These are phyloP conservation scores for Lanistes nyassanus DNA, from an alignment of 1,140 invertebrate genomes.

Conservation along the genomic window DNA sequence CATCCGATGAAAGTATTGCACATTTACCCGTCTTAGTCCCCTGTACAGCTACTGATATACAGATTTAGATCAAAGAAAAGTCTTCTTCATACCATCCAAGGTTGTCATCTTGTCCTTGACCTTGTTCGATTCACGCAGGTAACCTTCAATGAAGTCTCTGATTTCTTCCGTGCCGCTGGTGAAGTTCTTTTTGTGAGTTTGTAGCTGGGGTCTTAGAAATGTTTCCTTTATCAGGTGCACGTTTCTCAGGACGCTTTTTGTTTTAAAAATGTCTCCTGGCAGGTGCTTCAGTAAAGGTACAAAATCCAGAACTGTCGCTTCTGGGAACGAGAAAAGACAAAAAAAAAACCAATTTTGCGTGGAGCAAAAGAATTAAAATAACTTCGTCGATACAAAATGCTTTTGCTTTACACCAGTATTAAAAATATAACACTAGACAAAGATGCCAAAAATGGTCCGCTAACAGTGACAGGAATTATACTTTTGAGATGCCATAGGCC, in stretches of 20 bases:
- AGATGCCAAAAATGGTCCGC: no score
- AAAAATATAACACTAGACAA: no score
- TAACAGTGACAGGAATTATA: no score
- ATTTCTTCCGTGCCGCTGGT: conserved; percentile 12
- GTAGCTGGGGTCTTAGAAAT: background rate
- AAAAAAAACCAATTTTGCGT: no score
- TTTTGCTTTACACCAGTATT: no score
- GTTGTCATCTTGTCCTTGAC: conserved; percentile 6
- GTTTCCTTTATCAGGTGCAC: background rate
- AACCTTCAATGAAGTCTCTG: conserved; percentile 38
- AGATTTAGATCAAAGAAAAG: no score
- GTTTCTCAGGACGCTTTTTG: conserved; percentile 27
- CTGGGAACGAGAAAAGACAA: background rate
- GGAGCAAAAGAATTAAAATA: no score
- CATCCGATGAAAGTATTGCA: no score
- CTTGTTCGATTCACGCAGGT: conserved; percentile 26
- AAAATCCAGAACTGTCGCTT: conserved; percentile 21
- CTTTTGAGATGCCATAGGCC: no score
- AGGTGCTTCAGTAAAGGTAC: conserved; percentile 34
- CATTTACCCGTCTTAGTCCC: no score
- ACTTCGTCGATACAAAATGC: no score
- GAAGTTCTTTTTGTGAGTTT: background rate
- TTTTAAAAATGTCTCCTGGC: conserved; percentile 31
- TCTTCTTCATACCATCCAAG: background rate
- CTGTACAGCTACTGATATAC: no score